Percentiles rank a stretch among this genome's conserved stretches.
Conservation (phyloP, 2,888 invertebrate species). For the Octonoba sinensis region DNA sequence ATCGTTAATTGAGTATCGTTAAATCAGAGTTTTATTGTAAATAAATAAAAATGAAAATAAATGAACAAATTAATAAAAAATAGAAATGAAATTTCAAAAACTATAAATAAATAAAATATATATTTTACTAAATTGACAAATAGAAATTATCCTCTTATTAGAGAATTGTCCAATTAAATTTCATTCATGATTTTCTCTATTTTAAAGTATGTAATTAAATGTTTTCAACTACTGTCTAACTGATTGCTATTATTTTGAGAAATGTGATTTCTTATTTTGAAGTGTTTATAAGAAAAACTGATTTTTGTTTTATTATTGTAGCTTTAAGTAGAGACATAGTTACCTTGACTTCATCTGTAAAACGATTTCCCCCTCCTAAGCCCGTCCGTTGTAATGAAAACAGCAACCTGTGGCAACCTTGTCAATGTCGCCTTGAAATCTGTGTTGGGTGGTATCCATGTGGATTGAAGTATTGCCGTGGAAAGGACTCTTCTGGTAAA, state of each 20-base stretch:
- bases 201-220: too few relatives aligned
- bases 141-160: too few relatives aligned
- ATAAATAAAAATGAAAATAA: too few relatives aligned
- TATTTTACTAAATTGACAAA: too few relatives aligned
- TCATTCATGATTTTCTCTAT: too few relatives aligned
- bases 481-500: slow-evolving; percentile 79
- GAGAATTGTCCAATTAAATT: too few relatives aligned
- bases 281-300: background rate
- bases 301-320: slow-evolving; percentile 67
- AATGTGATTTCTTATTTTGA: background rate
- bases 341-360: slow-evolving; percentile 80
- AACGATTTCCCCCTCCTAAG: slow-evolving; percentile 78
- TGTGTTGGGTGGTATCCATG: slow-evolving; percentile 97
- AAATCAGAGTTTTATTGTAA: too few relatives aligned
- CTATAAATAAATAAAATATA: too few relatives aligned
- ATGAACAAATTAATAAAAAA: too few relatives aligned
- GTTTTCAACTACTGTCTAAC: too few relatives aligned
- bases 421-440: slow-evolving; percentile 86
- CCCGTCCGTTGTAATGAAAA: slow-evolving; percentile 68
- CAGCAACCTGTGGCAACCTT: slow-evolving; percentile 74
- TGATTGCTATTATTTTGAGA: background rate
- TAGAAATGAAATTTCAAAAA: too few relatives aligned
- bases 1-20: too few relatives aligned
- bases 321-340: slow-evolving; percentile 70
- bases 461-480: slow-evolving; percentile 93